Evolutionary conservation across 2,888 invertebrate species (phyloP).

Genomic region (Eugnorisma glareosa): DNA sequence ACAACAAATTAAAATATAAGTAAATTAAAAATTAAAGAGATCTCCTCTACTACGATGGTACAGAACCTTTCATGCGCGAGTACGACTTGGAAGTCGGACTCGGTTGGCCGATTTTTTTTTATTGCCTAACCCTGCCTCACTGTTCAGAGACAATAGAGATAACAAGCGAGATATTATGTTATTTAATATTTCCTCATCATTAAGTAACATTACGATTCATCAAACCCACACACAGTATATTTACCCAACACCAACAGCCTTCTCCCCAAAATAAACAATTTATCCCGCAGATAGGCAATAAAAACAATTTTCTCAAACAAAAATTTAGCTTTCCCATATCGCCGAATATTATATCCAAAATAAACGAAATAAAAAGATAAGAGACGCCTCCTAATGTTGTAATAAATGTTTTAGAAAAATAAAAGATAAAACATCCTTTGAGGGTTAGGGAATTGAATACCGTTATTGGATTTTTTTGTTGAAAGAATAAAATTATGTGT

Average conservation of each 20-base stretch:
- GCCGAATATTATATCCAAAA: conserved; percentile 48
- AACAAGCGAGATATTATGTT: background rate
- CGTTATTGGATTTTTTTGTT: conserved; percentile 52
- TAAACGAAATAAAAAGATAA: conserved; percentile 51
- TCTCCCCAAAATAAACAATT: conserved; percentile 40
- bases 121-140: background rate
- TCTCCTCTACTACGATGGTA: too few relatives aligned
- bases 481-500: conserved; percentile 46
- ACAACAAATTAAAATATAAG: too few relatives aligned
- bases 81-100: too few relatives aligned
- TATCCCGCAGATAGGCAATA: conserved; percentile 50
- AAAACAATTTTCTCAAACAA: conserved; percentile 54
- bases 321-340: conserved; percentile 48
- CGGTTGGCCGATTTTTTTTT: too few relatives aligned
- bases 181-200: background rate
- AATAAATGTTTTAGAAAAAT: conserved; percentile 53
- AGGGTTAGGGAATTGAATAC: conserved; percentile 48
- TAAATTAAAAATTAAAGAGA: too few relatives aligned
- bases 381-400: conserved; percentile 5
- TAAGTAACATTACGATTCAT: conserved; percentile 9
- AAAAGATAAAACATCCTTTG: conserved; percentile 45
- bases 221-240: conserved; percentile 14
- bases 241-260: conserved; percentile 2
- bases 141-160: background rate
- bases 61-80: too few relatives aligned